Conservation (phyloP, 2,888 invertebrate species). For the Petrophora chlorosata region DNA sequence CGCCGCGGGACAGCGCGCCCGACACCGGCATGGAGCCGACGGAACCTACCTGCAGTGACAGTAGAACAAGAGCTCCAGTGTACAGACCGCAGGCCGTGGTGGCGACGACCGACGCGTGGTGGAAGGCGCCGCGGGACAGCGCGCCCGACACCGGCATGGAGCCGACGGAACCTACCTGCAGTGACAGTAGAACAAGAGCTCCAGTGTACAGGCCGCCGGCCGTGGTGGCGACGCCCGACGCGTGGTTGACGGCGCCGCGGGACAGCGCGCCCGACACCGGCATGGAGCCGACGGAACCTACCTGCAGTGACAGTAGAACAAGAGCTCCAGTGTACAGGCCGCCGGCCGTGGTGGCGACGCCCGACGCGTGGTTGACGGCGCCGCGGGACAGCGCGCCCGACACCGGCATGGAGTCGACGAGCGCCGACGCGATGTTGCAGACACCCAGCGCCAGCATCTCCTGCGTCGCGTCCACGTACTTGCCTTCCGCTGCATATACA, state of each 20-base stretch:
- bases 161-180: too few species aligned
- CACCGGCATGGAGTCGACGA: constrained; percentile 95
- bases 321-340: constrained; percentile 91
- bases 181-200: constrained; percentile 72
- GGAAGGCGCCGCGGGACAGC: constrained; percentile 95
- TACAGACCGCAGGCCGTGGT: too few species aligned
- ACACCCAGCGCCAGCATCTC: constrained; percentile 94
- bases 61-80: too few species aligned
- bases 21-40: too few species aligned
- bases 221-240: constrained; percentile 95
- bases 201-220: constrained; percentile 94
- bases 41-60: too few species aligned
- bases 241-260: constrained; percentile 96
- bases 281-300: too few species aligned
- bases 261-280: constrained; percentile 95
- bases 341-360: constrained; percentile 94
- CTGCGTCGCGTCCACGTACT: constrained; percentile 93
- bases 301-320: constrained; percentile 77
- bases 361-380: constrained; percentile 97
- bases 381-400: constrained; percentile 95
- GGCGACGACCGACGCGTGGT: too few species aligned
- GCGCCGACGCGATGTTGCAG: constrained; percentile 93
- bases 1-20: too few species aligned
- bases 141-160: constrained; percentile 96
- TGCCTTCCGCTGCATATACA: constrained; percentile 85